Conservation (phyloP, 2,113 vertebrate species). For the Thunnus thynnus region DNA sequence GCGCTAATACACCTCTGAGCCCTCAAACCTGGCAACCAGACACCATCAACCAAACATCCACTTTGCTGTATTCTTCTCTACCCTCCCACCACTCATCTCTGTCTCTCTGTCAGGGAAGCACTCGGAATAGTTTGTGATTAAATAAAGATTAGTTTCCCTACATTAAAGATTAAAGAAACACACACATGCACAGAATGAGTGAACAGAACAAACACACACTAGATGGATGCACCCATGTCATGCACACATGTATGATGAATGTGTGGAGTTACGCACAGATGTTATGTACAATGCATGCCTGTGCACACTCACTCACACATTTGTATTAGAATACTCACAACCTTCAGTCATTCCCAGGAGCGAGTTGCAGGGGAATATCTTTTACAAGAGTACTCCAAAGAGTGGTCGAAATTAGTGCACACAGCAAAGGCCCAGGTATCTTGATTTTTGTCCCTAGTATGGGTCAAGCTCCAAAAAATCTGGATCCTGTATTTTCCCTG, state of each 20-base stretch:
- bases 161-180: slow-evolving; percentile 74
- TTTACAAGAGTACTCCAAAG: too few species aligned
- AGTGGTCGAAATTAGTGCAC: neutral
- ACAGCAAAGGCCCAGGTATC: neutral
- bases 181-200: slow-evolving; percentile 11
- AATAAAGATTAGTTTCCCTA: slow-evolving; percentile 79
- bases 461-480: too few species aligned
- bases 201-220: slow-evolving; percentile 18
- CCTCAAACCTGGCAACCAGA: slow-evolving; percentile 72
- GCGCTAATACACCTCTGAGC: slow-evolving; percentile 45
- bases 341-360: neutral
- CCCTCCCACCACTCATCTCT: slow-evolving; percentile 13
- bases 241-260: neutral
- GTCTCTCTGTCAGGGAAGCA: slow-evolving; percentile 62
- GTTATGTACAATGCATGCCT: neutral
- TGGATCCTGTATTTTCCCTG: too few species aligned
- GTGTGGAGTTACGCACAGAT: neutral
- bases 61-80: slow-evolving; percentile 30
- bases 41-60: slow-evolving; percentile 62
- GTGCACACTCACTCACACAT: neutral
- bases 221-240: neutral
- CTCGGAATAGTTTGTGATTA: slow-evolving; percentile 79
- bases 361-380: neutral
- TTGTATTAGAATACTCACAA: neutral
- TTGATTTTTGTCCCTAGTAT: neutral